Base-by-base conservation (phyloP, 2,888 invertebrate genomes). In the Trachelus troglodyta region DNA sequence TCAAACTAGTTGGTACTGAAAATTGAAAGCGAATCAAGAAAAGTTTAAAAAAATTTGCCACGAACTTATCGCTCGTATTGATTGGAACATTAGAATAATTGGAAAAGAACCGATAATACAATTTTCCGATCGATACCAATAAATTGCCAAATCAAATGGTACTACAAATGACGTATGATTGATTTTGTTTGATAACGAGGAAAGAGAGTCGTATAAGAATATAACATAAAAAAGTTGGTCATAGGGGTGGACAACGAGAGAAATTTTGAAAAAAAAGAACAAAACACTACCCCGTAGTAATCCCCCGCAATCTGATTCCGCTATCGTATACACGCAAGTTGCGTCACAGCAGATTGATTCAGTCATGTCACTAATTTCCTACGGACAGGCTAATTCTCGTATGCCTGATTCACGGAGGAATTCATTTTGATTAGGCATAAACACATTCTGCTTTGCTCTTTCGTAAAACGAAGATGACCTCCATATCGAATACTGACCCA, bases 401-500 rank as follows among this genome's bases (percentile, higher is more conserved):
- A 23, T 15, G 23, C 56, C 56, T 56, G 56, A 56, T 56, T 56
- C 56, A 6, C 23, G 9, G 56, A 23, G 56, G 56, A 56, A 23
- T 56, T 56, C 56, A 56, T 56, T 56, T 56, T 56, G 23, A 56
- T 56, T 23, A 23, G 56, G 56, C 56, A 56, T 23, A 56, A 56
- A 56, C 0, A 56, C 1, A 6, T 23, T 56, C 23, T 23, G 35
- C 23, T 23, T 56, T 23, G 56, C 23, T 56, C 15, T 56, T 56
- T 9, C 56, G 56, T 56, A 56, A 23, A 23, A 23, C 56, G 56
- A 56, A 56, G 75, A 83, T 83, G 83, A 76, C 83, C 77, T 83
- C 81, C 73, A 77, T 76, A 56, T 79, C 83, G 33, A 79, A 75
- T 33, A 79, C 77, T 12, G 78, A 35, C 34, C 71, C 34, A 75